Base-by-base conservation (phyloP, 1,140 invertebrate species). In the Eumaeus atala region DNA sequence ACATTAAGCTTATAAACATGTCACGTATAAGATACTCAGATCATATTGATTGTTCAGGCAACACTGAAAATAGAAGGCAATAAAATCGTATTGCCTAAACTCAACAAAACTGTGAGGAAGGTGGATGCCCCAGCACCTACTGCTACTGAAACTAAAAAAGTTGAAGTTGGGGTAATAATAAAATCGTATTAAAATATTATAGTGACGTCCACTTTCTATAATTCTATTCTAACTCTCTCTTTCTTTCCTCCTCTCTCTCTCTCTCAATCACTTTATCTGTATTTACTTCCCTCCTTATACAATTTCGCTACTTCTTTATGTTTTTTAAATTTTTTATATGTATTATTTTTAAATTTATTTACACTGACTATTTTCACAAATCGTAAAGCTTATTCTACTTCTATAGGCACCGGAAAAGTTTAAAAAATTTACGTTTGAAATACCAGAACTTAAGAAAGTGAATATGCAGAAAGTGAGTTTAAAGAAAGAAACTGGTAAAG, bases 71-170 rank as follows among this genome's bases (percentile, higher is more conserved):
- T 84, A 64, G 77, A 83, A 61, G 78, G 69, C 64, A 82, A 82
- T 74, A 87, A 84, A 84, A 85, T 87, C 60, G 78, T 84, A 70
- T 72, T 74, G 56, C 84, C 84, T 63, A 71, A 78, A 61, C 78
- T 85, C 52, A 87, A 84, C 75, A 87, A 84, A 84, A 75, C 72
- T 54, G 66, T 69, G 52, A 87, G 81, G 82, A 87, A 77, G 66
- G 61, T 70, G 62, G 62, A 70, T 56, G 40, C 40, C 40, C 40
- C 14, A 44, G 9, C 17, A 44, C 21, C 21, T 28, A 14, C 12
- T 16, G 40, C 14, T 3, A 16, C 40, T 14, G 72, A 77, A 66
- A 70, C 73, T 54, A 85, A 81, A 77, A 81, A 77, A 50, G 74
- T 74, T 56, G 69, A 65, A 52, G 14, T 56, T 51, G 62, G 54